Percentiles rank a stretch among this genome's conserved stretches.
Conservation (phyloP, 2,888 invertebrate genomes). For the Caenorhabditis doughertyi region DNA sequence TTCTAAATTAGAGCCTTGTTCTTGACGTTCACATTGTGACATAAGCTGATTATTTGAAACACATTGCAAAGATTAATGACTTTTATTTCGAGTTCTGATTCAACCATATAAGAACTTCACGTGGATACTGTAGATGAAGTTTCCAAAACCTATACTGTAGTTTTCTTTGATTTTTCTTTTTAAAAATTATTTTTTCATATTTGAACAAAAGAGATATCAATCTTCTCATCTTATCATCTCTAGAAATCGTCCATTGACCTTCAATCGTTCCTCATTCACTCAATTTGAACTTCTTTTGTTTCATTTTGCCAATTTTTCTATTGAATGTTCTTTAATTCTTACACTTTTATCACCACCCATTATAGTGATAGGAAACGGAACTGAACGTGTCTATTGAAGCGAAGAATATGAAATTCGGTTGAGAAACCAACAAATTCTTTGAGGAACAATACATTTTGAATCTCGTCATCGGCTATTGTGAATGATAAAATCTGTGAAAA, state of each 20-base stretch:
- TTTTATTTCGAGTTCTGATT: too few relatives aligned
- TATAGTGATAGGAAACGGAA: background rate
- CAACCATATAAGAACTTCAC: too few relatives aligned
- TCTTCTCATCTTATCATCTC: slow-evolving; percentile 7
- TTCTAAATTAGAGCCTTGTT: too few relatives aligned
- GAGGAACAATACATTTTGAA: background rate
- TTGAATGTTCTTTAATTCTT: slow-evolving; percentile 37
- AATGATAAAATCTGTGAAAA: slow-evolving; percentile 39
- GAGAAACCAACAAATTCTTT: background rate
- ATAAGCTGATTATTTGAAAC: too few relatives aligned
- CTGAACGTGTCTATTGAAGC: slow-evolving; percentile 29
- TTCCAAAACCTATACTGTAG: slow-evolving; percentile 3
- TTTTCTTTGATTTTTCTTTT: too few relatives aligned
- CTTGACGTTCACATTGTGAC: too few relatives aligned
- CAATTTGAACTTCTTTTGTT: slow-evolving; percentile 24
- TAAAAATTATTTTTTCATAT: background rate
- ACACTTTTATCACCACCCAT: background rate
- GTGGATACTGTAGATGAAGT: background rate
- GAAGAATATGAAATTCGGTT: background rate
- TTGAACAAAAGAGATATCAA: slow-evolving; percentile 1
- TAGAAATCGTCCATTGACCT: slow-evolving; percentile 11
- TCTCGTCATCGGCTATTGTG: slow-evolving; percentile 11
- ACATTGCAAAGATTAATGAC: too few relatives aligned
- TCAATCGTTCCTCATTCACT: slow-evolving; percentile 20
- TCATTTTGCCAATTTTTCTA: background rate